phyloP scores from a whole-genome alignment of 2,888 invertebrate genomes.

The Synanthedon andrenaeformis region DNA sequence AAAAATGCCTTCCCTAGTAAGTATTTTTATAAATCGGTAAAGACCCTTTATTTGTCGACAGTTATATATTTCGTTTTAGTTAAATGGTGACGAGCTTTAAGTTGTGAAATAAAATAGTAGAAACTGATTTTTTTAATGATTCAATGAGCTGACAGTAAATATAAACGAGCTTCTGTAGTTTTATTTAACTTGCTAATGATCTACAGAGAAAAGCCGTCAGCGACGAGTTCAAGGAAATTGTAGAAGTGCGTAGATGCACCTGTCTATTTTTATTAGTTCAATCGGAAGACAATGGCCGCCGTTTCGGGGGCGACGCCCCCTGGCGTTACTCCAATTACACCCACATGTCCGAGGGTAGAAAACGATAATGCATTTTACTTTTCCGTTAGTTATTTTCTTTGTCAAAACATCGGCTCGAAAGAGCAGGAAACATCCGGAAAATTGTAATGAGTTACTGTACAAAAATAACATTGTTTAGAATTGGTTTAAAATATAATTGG shows the following conservation, averaged over 20 bases:
- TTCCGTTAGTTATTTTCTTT: constrained; percentile 4
- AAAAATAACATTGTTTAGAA: neutral
- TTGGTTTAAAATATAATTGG: neutral
- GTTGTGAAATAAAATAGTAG: too few relatives aligned
- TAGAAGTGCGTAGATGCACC: constrained; percentile 5
- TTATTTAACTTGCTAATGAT: too few relatives aligned
- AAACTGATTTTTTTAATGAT: too few relatives aligned
- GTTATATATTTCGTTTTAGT: too few relatives aligned
- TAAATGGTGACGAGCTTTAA: too few relatives aligned
- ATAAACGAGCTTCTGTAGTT: too few relatives aligned
- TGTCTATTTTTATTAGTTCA: constrained; percentile 16
- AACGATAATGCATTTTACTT: constrained; percentile 6
- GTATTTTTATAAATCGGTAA: too few relatives aligned
- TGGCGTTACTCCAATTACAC: constrained; percentile 19
- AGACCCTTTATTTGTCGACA: too few relatives aligned
- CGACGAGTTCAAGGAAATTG: neutral
- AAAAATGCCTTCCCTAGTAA: too few relatives aligned
- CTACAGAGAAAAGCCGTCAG: neutral
- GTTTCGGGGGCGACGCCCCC: constrained; percentile 20
- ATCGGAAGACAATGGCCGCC: constrained; percentile 14
- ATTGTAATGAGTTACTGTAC: neutral
- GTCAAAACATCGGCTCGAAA: neutral
- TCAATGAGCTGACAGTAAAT: too few relatives aligned
- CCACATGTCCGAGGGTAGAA: constrained; percentile 15
- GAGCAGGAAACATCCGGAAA: constrained; percentile 6